Percentiles rank a stretch among this genome's conserved stretches.
Evolutionary conservation across 1,140 invertebrate species (phyloP).

Genomic region (Ips nitidus): DNA sequence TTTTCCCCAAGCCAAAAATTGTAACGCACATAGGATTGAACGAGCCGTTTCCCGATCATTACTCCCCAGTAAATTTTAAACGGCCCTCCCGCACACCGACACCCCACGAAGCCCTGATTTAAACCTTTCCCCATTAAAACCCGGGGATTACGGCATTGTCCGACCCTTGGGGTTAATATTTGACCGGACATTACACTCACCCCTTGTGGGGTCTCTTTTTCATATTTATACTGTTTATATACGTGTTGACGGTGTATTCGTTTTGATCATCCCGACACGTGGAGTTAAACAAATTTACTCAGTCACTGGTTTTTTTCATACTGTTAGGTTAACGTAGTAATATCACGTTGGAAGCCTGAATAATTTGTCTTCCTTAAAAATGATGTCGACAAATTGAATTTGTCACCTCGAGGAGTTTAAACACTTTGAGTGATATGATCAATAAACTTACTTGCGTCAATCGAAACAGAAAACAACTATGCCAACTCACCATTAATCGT

Average conservation of each 20-base stretch:
- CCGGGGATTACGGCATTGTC: conserved; percentile 6
- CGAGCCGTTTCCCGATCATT: background rate
- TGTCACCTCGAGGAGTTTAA: no score
- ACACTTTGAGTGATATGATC: no score
- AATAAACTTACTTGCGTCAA: no score
- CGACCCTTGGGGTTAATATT: conserved; percentile 6
- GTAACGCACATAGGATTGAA: no score
- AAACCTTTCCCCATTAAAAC: background rate
- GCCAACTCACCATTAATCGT: background rate
- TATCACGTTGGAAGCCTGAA: no score
- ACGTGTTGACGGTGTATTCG: background rate
- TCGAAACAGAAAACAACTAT: no score
- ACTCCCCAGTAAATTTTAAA: conserved; percentile 1
- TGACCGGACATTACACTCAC: conserved; percentile 11
- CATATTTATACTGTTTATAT: background rate
- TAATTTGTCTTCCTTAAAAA: no score
- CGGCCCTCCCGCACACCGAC: background rate
- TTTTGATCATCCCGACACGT: background rate
- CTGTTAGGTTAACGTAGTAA: no score
- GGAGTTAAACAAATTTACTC: no score
- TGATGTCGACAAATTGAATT: no score
- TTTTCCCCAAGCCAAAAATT: no score
- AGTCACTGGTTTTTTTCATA: no score
- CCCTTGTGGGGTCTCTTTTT: background rate
- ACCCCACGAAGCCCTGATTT: background rate